A percentile compares a stretch with the other conserved stretches of the same genome.
These are phyloP conservation scores for Scolopax rusticola DNA, from an alignment of 2,797 vertebrate genomes.

Conservation along the genomic window DNA sequence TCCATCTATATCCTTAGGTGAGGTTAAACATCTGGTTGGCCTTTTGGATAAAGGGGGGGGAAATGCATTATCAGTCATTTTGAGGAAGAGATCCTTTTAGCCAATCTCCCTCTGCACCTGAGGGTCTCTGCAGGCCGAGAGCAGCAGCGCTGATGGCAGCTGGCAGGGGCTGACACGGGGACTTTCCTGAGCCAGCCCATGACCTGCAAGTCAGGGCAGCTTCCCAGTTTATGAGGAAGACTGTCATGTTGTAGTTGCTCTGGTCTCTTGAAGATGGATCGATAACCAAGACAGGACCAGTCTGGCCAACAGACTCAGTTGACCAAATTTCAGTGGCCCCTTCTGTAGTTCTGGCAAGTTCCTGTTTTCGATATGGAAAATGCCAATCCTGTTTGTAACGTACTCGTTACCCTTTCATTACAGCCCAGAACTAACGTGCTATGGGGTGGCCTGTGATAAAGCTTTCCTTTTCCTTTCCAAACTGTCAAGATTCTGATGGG, in stretches of 20 bases:
- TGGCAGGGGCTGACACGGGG: background rate
- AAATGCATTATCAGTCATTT: background rate
- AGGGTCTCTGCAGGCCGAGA: background rate
- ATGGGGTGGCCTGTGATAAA: background rate
- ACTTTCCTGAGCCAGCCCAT: background rate
- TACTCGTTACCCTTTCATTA: background rate
- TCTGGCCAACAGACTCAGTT: background rate
- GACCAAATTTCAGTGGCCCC: background rate
- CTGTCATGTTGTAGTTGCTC: background rate
- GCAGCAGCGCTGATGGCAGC: background rate
- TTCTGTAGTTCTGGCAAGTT: background rate
- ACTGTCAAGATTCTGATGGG: background rate
- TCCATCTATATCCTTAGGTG: background rate
- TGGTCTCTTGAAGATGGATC: background rate
- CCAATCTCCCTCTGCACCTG: background rate
- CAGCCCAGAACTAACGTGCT: background rate
- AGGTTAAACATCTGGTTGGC: conserved; percentile 11
- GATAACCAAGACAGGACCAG: background rate
- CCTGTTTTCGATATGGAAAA: background rate
- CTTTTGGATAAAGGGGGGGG: background rate
- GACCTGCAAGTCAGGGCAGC: background rate
- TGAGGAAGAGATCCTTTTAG: background rate
- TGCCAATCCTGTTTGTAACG: background rate
- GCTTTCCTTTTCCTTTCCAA: background rate
- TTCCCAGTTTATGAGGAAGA: background rate